phyloP scores from a whole-genome alignment of 53 echinoderm and acorn worm genomes.

The Crossaster papposus region DNA sequence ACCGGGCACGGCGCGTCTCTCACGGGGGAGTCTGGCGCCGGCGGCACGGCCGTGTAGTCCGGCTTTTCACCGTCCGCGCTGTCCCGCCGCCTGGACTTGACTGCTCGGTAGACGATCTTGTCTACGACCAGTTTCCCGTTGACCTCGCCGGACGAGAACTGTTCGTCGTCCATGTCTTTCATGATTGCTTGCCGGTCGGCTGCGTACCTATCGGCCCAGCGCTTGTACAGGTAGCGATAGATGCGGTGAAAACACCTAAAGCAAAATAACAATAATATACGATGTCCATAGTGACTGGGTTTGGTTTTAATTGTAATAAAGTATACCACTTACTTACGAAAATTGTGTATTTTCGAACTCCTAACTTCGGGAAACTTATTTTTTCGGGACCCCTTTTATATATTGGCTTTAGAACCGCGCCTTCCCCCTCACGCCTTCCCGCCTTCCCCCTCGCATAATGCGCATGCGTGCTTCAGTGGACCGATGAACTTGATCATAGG shows the following conservation, averaged over 20 bases:
- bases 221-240: background rate
- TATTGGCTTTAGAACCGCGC: too few species aligned
- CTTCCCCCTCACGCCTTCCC: too few species aligned
- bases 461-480: too few species aligned
- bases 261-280: background rate
- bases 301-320: too few species aligned
- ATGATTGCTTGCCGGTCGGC: background rate
- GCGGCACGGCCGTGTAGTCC: conserved; percentile 14
- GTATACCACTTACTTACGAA: too few species aligned
- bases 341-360: too few species aligned
- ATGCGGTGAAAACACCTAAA: background rate
- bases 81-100: background rate
- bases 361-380: too few species aligned
- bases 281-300: too few species aligned
- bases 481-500: too few species aligned
- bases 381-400: too few species aligned
- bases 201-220: conserved; percentile 23
- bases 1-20: background rate
- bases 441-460: too few species aligned
- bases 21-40: background rate
- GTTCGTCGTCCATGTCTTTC: conserved; percentile 5
- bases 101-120: conserved; percentile 2
- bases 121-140: background rate
- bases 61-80: background rate
- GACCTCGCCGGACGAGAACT: background rate